Conservation (phyloP, 2,113 vertebrate genomes). For the Gavia stellata region DNA sequence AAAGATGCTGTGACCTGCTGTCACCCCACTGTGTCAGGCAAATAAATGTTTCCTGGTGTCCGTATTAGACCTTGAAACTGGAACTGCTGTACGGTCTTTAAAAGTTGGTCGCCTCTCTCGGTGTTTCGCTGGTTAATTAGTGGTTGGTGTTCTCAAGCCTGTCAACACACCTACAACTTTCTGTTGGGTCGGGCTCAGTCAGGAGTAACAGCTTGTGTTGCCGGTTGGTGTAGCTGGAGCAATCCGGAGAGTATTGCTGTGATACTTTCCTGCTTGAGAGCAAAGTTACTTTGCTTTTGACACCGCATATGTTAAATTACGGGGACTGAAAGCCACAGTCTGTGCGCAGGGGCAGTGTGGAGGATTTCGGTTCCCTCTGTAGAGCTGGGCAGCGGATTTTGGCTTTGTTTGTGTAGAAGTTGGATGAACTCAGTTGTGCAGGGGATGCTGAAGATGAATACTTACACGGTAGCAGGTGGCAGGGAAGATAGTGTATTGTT, state of each 20-base stretch:
- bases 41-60: fast-evolving
- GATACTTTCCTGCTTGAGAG: background rate
- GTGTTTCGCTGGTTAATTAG: background rate
- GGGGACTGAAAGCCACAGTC: background rate
- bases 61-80: fast-evolving
- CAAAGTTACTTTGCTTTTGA: background rate
- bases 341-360: fast-evolving
- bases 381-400: fast-evolving
- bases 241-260: fast-evolving
- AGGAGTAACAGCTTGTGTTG: fast-evolving
- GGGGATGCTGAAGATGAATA: background rate
- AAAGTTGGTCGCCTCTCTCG: fast-evolving
- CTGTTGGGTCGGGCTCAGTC: fast-evolving
- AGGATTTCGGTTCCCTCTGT: background rate
- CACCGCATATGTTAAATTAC: fast-evolving
- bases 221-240: background rate
- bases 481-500: background rate
- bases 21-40: fast-evolving
- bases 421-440: fast-evolving
- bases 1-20: background rate
- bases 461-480: background rate
- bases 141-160: background rate
- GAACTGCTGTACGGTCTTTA: fast-evolving
- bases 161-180: background rate
- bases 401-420: background rate